Base-by-base conservation (phyloP, 2,113 vertebrate species). In the Sorex araneus region DNA sequence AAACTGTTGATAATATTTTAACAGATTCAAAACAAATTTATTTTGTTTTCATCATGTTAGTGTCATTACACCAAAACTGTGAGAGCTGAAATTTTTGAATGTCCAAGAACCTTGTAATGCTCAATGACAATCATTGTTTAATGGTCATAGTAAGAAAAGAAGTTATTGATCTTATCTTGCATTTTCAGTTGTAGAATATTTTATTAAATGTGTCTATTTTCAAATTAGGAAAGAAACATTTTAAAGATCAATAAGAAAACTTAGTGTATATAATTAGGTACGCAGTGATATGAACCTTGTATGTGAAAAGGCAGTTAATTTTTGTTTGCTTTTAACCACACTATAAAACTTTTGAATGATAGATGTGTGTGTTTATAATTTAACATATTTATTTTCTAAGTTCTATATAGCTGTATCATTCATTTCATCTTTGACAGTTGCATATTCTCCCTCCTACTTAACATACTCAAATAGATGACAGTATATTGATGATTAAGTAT, bases 21-120 rank as follows among this genome's bases (percentile, higher is more conserved):
- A 54, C 54, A 54, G 54, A 89, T 12, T 67, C 45, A 63, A 2
- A 80, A 43, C 1, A 43, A 76, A 84, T 78, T 84, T 89, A 13
- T 90, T 81, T 93, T 95, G 40, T 87, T 84, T 87, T 75, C 67
- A 54, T 54, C 54, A 54, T 54, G 18, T 54, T 54, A 4, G 18
- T 85, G 40, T 45, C 57, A 64, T 89, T 89, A 67, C 64, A 28
- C 28, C 28, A 83, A 75, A 91, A 69, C 21, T 2, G 67, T 71
- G 30, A 73, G 73, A 63, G 27, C 19, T 70, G 66, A 92, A 79
- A 74, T 89, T 89, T 16, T 83, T 63, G 8, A 84, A 60, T 85
- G 77, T 78, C 76, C 32, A 75, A 47, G 75, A 94, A 75, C 25
- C 13, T 13, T 36, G 34, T 23, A 54, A 54, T 54, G 1, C 54